phyloP scores from a whole-genome alignment of 2,113 vertebrate species.

The Notothenia coriiceps region DNA sequence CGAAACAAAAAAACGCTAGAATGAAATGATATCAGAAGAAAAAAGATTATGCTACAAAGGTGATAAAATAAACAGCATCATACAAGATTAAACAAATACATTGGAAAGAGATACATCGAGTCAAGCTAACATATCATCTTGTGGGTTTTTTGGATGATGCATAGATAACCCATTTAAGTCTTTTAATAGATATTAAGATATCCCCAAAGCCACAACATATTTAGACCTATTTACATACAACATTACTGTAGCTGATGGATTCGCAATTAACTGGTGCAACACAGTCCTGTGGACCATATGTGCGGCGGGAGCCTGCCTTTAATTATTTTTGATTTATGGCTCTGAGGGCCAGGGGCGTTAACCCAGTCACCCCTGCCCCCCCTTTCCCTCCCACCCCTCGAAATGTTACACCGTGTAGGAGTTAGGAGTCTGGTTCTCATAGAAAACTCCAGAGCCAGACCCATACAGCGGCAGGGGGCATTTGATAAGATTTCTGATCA shows the following conservation, averaged over 20 bases:
- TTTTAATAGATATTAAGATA: neutral
- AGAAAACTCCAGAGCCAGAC: conserved; percentile 30
- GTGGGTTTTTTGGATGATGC: no score
- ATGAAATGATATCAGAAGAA: no score
- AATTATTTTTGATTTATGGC: conserved; percentile 75
- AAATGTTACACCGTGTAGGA: neutral
- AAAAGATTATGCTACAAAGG: no score
- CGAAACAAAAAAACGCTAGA: no score
- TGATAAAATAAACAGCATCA: no score
- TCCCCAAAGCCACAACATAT: neutral
- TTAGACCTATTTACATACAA: neutral
- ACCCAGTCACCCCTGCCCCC: conserved; percentile 20
- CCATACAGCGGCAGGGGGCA: conserved; percentile 32
- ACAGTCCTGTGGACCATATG: conserved; percentile 43
- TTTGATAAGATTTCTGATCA: conserved; percentile 34
- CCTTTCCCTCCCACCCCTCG: neutral
- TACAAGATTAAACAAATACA: neutral
- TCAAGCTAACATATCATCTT: no score
- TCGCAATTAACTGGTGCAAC: neutral
- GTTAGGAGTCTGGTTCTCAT: conserved; percentile 58
- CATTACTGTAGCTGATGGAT: neutral
- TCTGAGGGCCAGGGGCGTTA: conserved; percentile 29
- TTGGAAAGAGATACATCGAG: no score
- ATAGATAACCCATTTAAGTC: neutral
- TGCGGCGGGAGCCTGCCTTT: conserved; percentile 51